Evolutionary conservation across 2,113 vertebrate species (phyloP), one percentile per base, ranked within the genome.

Genomic region (Prionailurus bengalensis): DNA sequence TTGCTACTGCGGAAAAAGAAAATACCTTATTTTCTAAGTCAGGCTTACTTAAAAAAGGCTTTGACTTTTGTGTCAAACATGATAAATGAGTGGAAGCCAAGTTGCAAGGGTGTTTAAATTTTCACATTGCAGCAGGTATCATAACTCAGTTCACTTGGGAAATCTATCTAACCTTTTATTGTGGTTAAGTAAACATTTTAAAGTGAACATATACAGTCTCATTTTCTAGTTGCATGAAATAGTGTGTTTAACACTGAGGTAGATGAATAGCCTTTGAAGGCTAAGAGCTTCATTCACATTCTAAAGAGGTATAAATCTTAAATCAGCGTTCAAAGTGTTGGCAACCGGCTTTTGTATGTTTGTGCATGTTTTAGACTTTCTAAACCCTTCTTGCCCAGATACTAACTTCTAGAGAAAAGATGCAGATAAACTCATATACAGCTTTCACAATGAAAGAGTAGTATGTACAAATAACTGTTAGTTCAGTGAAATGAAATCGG

Each of bases 171-270:
- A 98, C 97, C 98, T 98, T 99, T 98, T 98, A 98, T 98, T 99
- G 97, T 99, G 96, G 98, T 98, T 98, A 98, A 98, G 98, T 99
- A 99, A 99, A 99, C 97, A 99, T 98, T 99, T 99, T 98, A 98
- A 98, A 97, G 97, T 70, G 96, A 99, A 97, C 96, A 97, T 98
- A 98, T 97, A 98, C 98, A 98, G 96, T 98, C 97, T 98, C 97
- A 93, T 98, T 98, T 98, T 98, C 97, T 98, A 96, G 84, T 98
- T 98, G 51, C 4, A 97, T 95, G 94, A 97, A 98, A 97, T 97
- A 97, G 97, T 96, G 45, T 98, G 88, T 98, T 98, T 98, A 98
- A 99, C 98, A 97, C 97, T 97, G 96, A 94, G 94, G 95, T 91
- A 98, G 98, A 98, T 88, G 98, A 96, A 97, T 98, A 94, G 89